phyloP scores from a whole-genome alignment of 2,113 vertebrate species.

The Engystomops pustulosus region DNA sequence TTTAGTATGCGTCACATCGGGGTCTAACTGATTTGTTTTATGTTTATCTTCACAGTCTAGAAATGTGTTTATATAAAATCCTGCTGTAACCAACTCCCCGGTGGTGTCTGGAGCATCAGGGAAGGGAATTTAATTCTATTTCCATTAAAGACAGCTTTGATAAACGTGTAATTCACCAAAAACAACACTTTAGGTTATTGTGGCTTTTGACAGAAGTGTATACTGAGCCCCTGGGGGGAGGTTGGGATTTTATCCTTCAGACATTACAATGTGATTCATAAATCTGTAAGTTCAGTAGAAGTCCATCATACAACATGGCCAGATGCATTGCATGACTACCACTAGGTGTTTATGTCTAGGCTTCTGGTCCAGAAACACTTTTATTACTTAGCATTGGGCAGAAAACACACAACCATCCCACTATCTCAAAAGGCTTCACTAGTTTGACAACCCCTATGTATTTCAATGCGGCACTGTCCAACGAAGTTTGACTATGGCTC shows the following conservation, averaged over 20 bases:
- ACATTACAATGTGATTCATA: background rate
- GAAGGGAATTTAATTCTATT: background rate
- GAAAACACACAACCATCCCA: too few relatives aligned
- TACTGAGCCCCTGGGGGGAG: background rate
- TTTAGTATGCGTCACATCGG: constrained; percentile 9
- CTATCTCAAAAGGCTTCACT: too few relatives aligned
- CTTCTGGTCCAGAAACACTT: too few relatives aligned
- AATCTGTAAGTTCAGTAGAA: background rate
- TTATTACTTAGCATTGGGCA: too few relatives aligned
- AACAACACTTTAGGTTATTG: constrained; percentile 13
- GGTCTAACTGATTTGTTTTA: background rate
- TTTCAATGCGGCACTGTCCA: too few relatives aligned
- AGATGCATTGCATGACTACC: background rate
- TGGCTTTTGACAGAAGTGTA: background rate
- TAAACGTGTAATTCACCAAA: background rate
- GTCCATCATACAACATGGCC: background rate
- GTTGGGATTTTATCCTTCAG: background rate
- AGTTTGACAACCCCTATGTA: too few relatives aligned
- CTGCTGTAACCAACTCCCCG: background rate
- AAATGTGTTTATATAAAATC: background rate
- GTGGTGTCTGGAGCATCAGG: background rate
- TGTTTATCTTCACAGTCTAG: constrained; percentile 5
- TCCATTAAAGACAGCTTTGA: constrained; percentile 13
- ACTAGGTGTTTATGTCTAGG: background rate
- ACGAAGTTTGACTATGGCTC: too few relatives aligned